Evolutionary conservation across 2,888 invertebrate genomes (phyloP).

Genomic region (Gnatocerus cornutus): DNA sequence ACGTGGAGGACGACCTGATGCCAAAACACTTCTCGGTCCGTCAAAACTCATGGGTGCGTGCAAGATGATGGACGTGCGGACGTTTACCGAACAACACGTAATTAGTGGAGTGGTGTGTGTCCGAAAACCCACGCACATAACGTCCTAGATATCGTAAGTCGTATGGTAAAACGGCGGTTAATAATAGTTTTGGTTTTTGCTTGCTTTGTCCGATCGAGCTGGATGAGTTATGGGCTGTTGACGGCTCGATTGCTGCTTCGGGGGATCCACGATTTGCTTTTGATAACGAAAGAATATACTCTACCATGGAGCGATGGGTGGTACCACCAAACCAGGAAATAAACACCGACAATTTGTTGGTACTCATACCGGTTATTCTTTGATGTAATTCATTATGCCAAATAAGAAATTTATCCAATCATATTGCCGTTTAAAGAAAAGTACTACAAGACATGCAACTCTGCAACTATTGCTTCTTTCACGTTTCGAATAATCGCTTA

Average conservation of each 20-base stretch:
- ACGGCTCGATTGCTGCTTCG: conserved; percentile 37
- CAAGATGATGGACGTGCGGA: conserved; percentile 41
- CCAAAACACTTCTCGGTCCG: conserved; percentile 44
- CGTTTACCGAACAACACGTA: conserved; percentile 40
- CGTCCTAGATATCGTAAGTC: conserved; percentile 26
- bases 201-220: conserved; percentile 14
- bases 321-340: too few species aligned
- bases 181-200: conserved; percentile 42
- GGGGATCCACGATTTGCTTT: conserved; percentile 30
- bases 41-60: conserved; percentile 31
- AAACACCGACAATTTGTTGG: too few species aligned
- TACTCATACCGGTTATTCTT: too few species aligned
- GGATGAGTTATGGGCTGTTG: conserved; percentile 48
- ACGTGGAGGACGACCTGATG: conserved; percentile 43
- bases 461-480: too few species aligned
- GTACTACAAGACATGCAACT: too few species aligned
- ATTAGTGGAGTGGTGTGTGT: conserved; percentile 38
- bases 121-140: conserved; percentile 33
- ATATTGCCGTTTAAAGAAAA: too few species aligned
- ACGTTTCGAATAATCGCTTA: too few species aligned
- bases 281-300: conserved; percentile 9
- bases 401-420: too few species aligned
- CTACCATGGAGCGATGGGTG: not conserved
- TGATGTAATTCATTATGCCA: too few species aligned
- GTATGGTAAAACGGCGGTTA: conserved; percentile 39